Percentiles rank a stretch among this genome's conserved stretches.
Evolutionary conservation across 1,140 invertebrate species (phyloP).

Genomic region (Dreissena polymorpha): DNA sequence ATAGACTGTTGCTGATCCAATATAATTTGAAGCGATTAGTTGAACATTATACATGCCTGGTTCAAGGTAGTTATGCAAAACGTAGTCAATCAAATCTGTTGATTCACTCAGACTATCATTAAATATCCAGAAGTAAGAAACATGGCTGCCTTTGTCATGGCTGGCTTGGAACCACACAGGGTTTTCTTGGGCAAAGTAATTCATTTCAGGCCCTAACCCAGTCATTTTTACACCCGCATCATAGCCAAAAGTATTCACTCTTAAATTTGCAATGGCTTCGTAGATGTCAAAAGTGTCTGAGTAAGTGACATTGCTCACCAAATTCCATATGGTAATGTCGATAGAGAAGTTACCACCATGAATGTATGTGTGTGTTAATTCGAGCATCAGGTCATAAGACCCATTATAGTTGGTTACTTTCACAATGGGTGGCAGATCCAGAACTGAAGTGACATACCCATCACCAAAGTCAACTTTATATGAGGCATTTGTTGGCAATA

Average conservation of each 20-base stretch:
- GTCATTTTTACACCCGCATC: conserved; percentile 40
- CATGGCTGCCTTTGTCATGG: conserved; percentile 53
- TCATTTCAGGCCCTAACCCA: conserved; percentile 42
- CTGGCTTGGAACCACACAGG: conserved; percentile 46
- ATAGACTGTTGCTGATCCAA: neutral
- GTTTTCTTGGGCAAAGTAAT: conserved; percentile 59
- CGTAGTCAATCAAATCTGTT: conserved; percentile 45
- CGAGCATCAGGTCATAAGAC: conserved; percentile 33
- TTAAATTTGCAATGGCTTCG: conserved; percentile 51
- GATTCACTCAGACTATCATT: conserved; percentile 44
- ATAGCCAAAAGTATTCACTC: conserved; percentile 33
- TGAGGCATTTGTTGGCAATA: conserved; percentile 59
- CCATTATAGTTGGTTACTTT: neutral
- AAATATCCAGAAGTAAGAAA: conserved; percentile 58
- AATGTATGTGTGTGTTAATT: conserved; percentile 54
- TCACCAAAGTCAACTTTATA: conserved; percentile 63
- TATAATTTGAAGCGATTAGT: conserved; percentile 51
- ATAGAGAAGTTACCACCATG: conserved; percentile 59
- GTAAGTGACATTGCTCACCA: conserved; percentile 52
- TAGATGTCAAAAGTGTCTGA: conserved; percentile 55
- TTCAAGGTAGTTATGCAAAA: conserved; percentile 42
- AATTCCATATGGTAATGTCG: conserved; percentile 57
- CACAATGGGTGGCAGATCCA: conserved; percentile 13
- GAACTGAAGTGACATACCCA: conserved; percentile 38
- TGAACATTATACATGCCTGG: conserved; percentile 38